Conservation (phyloP, 92 coral and sea anemone genomes). For the Palythoa grandis region DNA sequence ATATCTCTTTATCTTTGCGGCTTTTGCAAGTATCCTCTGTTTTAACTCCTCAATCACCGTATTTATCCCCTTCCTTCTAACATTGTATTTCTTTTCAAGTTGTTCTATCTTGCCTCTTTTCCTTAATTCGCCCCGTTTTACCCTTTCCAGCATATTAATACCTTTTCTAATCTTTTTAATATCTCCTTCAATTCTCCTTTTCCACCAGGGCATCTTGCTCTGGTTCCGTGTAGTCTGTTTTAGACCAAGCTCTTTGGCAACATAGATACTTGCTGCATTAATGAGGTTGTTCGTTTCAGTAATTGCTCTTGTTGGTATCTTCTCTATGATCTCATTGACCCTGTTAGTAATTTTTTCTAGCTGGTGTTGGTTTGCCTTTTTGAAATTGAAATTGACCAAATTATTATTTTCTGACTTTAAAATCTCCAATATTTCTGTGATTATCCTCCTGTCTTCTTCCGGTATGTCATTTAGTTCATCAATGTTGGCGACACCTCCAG, state of each 20-base stretch:
- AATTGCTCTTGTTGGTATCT: background rate
- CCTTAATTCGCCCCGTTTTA: background rate
- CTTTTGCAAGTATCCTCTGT: slow-evolving; percentile 40
- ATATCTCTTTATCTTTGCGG: slow-evolving; percentile 27
- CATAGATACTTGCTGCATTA: too few species aligned
- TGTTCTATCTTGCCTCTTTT: background rate
- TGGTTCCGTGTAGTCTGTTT: background rate
- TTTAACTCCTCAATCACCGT: background rate
- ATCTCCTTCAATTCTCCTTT: too few species aligned
- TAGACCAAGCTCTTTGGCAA: background rate
- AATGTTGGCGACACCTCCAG: too few species aligned
- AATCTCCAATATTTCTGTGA: too few species aligned
- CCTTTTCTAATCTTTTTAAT: background rate
- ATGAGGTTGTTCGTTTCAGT: background rate
- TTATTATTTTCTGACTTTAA: too few species aligned
- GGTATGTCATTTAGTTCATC: too few species aligned
- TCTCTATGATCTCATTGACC: background rate
- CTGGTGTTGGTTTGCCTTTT: background rate
- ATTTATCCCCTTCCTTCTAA: background rate
- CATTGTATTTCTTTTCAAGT: background rate
- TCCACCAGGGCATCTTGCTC: background rate
- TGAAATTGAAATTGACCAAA: too few species aligned
- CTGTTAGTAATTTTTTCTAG: background rate
- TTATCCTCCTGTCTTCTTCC: too few species aligned
- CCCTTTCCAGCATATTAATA: background rate